Base-by-base conservation (phyloP, 2,888 invertebrate genomes). In the Lasius fuliginosus region DNA sequence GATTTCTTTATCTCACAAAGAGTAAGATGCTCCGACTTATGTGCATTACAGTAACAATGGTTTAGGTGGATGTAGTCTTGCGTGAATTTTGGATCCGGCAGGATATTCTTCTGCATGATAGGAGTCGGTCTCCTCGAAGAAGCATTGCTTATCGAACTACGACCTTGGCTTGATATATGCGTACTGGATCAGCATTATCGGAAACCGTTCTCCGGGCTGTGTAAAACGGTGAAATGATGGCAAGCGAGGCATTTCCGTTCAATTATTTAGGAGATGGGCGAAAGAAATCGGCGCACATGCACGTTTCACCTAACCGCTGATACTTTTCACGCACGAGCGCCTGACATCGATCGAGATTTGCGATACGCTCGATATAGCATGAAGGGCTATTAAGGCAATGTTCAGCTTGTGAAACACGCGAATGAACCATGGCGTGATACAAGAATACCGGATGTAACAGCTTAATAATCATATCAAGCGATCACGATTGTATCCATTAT, bases 101-200 rank as follows among this genome's bases (percentile, higher is more conserved):
- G 65, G 40, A 95, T 91, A 79, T 94, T 91, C 58, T 93, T 93
- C 76, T 93, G 83, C 8, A 93, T 81, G 4, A 84, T 89, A 9
- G 92, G 85, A 23, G n/a, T 97, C 96, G 91, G 96, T 96, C 91
- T 97, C 97, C 85, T 96, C 96, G 93, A 98, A 98, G 68, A 96
- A 93, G 73, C 96, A 96, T 92, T 97, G 97, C 88, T 96, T 96
- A 0, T 98, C 98, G 93, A 97, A 98, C 86, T 97, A 96, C 87
- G 96, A 96, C 62, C 98, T 96, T 89, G 96, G 96, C 94, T 96
- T 97, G 85, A 97, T 96, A 92, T 97, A 98, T 23, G 95, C 95
- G 92, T 95, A 96, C 87, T 95, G 94, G 30, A 95, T 92, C 88
- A 96, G 96, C 96, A 96, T 96, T 75, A 56, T 87, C 15, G 77